Evolutionary conservation across 2,113 vertebrate species (phyloP), one percentile per base, ranked within the genome.

Genomic region (Taxidea taxus): DNA sequence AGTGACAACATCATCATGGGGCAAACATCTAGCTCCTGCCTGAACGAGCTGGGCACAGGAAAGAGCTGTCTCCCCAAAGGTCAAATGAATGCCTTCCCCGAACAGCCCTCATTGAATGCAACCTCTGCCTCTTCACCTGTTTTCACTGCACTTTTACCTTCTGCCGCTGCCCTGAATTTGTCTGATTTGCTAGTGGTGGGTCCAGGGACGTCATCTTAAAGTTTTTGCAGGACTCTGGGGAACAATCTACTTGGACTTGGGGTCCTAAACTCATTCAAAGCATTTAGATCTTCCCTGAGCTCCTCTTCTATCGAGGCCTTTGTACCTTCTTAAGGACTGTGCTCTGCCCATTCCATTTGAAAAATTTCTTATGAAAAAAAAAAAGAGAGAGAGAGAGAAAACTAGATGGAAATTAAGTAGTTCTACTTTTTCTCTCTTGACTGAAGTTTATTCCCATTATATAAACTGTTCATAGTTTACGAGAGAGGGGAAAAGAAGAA

Each of bases 1-100:
- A 4, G 16, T 39, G 0, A 44, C 51, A 42, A n/a, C 72, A 42
- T 47, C 21, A 0, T 14, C 66, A 37, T 0, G 1, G 4, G 4
- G 39, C 0, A 0, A 20, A 37, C 21, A 1, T 75, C 25, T 1
- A 23, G 16, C 27, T 37, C 49, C 72, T 60, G 77, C 54, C 44
- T 16, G 6, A 29, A n/a, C 1, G 4, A 80, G 1, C 25, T 37
- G 31, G 34, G 11, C 58, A 21, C 34, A 94, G 31, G 62, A 34
- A 66, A 66, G 62, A 66, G 56, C 78, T 75, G 70, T 51, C 37
- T 23, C 60, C 27, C 25, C 34, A 18, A 18, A 42, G 31, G 16
- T 74, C 15, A 60, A n/a, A 13, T 10, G 39, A 29, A 29, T 6
- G 8, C 34, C 37, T 21, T 66, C 31, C 62, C n/a, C 12, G 44